Conservation (phyloP, 2,113 vertebrate species). For the Chloroceryle aenea region DNA sequence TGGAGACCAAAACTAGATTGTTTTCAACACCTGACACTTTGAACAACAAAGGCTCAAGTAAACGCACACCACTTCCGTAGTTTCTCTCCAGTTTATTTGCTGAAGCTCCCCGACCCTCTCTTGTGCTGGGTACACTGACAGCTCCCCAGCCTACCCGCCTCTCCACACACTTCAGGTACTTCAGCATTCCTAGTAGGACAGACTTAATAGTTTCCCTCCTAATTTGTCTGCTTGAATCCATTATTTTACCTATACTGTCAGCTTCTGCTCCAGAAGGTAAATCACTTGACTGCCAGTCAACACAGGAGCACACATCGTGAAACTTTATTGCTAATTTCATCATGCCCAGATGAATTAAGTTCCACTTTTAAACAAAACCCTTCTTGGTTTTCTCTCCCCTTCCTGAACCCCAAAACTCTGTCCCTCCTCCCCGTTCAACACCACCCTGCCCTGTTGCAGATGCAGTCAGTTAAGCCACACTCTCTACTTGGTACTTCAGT, state of each 20-base stretch:
- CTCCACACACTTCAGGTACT: neutral
- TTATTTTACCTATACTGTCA: neutral
- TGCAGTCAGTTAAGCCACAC: neutral
- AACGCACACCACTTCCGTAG: accelerated
- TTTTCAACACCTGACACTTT: neutral
- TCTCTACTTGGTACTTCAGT: neutral
- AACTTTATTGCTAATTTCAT: neutral
- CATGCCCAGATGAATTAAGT: neutral
- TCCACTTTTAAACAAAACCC: neutral
- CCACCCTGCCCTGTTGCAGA: neutral
- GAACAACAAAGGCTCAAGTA: neutral
- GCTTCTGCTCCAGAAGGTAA: neutral
- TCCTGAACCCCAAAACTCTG: neutral
- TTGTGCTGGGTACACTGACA: too few species aligned
- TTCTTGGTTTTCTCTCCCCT: neutral
- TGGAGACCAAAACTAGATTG: neutral
- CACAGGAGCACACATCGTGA: neutral
- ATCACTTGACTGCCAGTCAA: neutral
- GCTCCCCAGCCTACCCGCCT: neutral
- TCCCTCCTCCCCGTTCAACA: neutral
- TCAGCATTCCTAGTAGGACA: neutral
- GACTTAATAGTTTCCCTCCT: neutral
- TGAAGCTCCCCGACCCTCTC: neutral
- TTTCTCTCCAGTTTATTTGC: neutral
- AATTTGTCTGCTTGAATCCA: neutral